Percentiles rank a stretch among this genome's conserved stretches.
Evolutionary conservation across 2,888 invertebrate genomes (phyloP).

Genomic region (Euzetes globulus): DNA sequence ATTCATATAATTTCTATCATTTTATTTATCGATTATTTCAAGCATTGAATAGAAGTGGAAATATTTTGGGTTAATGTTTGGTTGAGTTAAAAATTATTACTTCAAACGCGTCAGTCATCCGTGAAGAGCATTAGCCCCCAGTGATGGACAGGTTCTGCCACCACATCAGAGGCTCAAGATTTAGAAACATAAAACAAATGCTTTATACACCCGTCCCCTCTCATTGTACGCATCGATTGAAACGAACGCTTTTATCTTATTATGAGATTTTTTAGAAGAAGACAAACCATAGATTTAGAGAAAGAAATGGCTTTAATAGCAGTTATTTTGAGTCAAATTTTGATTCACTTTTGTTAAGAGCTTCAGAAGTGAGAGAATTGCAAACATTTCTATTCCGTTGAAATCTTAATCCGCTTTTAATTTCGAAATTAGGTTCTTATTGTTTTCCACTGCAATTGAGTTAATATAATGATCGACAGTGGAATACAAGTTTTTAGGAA

Average conservation of each 20-base stretch:
- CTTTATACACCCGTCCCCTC: not conserved
- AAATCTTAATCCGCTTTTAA: too few relatives aligned
- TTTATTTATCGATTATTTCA: too few relatives aligned
- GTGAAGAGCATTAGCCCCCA: conserved; percentile 4
- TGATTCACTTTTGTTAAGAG: too few relatives aligned
- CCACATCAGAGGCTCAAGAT: not conserved
- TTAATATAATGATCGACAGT: too few relatives aligned
- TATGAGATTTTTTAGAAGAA: not conserved
- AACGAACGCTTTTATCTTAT: conserved; percentile 11
- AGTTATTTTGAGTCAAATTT: not conserved
- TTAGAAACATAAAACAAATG: not conserved
- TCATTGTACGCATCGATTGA: not conserved
- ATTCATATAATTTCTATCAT: too few relatives aligned
- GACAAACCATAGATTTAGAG: not conserved
- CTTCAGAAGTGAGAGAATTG: not conserved
- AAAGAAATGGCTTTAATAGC: not conserved
- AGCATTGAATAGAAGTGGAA: too few relatives aligned
- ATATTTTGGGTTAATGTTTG: not conserved
- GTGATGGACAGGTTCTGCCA: not conserved
- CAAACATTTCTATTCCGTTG: not conserved
- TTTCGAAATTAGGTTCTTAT: too few relatives aligned
- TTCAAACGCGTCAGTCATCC: not conserved
- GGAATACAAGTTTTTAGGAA: too few relatives aligned
- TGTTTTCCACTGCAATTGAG: too few relatives aligned
- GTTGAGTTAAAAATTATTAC: conserved; percentile 14